Evolutionary conservation across 2,888 invertebrate species (phyloP), one percentile per base, ranked within the genome.

Genomic region (Oasisia sp.): DNA sequence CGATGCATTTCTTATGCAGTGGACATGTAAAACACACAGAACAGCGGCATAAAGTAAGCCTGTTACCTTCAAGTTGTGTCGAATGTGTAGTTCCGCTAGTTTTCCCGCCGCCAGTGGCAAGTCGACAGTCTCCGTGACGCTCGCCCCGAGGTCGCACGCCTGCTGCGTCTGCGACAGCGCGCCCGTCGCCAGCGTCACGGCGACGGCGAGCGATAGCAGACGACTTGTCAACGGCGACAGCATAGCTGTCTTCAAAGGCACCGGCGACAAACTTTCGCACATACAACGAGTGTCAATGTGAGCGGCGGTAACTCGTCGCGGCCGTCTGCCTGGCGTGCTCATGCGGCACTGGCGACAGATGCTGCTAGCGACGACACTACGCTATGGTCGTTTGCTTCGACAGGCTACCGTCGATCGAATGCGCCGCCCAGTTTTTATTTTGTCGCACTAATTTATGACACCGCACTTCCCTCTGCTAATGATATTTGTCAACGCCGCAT

Each of bases 391-490:
- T 74, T 27, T 74, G 74, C 74, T 74, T 74, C 74, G 7, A 27
- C 74, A 14, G 0, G 7, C 74, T 74, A 74, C 7, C 74, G 74
- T 27, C 74, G 74, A 74, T 74, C 74, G 74, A 74, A 19, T 27
- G 74, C 74, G 27, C 74, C 74, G 74, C 74, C n/a, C 74, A 74
- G 74, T 19, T 74, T 74, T 74, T 74, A 74, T 74, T 74, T 74
- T 74, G 74, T 74, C 74, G 74, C 74, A 74, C 74, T 74, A 74
- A 74, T 74, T 74, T 74, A 74, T 74, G n/a, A 74, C 74, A 74
- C 74, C 74, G 74, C 74, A 19, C 74, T 74, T 74, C 74, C 74
- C 74, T 74, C 74, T 74, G 74, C 74, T 74, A 74, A 74, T 74
- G 74, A 74, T 74, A 74, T 74, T 74, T 74, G 74, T 74, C 74